These are phyloP conservation scores for Drosophila pegasa DNA, from an alignment of 2,888 invertebrate species.

Conservation along the genomic window DNA sequence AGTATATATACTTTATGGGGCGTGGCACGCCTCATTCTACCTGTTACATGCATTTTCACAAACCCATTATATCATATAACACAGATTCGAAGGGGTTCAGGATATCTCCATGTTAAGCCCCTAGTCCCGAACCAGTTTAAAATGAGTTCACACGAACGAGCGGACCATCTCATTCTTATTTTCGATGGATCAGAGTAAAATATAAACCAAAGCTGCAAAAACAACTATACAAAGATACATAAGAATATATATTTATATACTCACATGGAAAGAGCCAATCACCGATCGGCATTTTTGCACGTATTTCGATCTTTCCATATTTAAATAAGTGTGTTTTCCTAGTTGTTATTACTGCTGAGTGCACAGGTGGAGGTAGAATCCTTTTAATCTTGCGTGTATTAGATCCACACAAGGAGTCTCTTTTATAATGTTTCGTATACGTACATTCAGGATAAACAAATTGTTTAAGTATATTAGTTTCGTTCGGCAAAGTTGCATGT, in stretches of 20 bases:
- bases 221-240: not conserved
- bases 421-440: rapidly evolving
- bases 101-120: too few species aligned
- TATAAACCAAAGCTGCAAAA: too few species aligned
- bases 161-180: too few species aligned
- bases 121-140: too few species aligned
- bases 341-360: conserved; percentile 20
- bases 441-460: conserved; percentile 18
- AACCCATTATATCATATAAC: too few species aligned
- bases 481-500: not conserved
- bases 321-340: conserved; percentile 6
- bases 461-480: rapidly evolving
- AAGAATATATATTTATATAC: conserved; percentile 3
- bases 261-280: conserved; percentile 48
- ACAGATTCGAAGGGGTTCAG: too few species aligned
- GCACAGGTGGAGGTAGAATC: conserved; percentile 4
- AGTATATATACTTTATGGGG: too few species aligned
- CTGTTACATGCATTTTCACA: too few species aligned
- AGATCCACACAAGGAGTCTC: not conserved
- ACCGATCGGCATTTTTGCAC: conserved; percentile 41
- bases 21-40: too few species aligned
- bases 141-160: too few species aligned
- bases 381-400: not conserved
- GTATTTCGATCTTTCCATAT: conserved; percentile 45
- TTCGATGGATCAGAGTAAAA: too few species aligned